Evolutionary conservation across 2,888 invertebrate species (phyloP), one percentile per base, ranked within the genome.

Genomic region (Alloplasta piceator): DNA sequence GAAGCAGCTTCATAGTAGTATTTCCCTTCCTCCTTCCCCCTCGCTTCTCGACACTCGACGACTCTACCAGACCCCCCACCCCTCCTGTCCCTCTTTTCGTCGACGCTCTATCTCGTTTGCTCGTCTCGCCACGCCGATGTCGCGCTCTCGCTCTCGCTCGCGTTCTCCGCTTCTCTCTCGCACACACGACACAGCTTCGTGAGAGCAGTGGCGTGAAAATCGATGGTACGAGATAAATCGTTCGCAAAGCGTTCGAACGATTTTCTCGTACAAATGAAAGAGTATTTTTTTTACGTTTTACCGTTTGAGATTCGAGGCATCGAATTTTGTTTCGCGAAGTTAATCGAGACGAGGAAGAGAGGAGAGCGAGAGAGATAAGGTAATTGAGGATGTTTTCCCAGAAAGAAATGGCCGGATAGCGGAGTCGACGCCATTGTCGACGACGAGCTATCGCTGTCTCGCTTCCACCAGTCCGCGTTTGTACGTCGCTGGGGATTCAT

Each of bases 1-100:
- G 85, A 85, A 83, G 83, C 85, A 83, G 77, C 80, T 82, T 75
- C 77, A 80, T 67, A 52, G 63, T 73, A 75, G 76, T 78, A 43
- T 63, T 39, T 58, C 55, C 78, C 78, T 73, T 63, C 56, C 61
- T 66, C 67, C 52, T 50, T 50, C 50, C 63, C 50, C 39, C 41
- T 60, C 55, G 46, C 39, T 39, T 43, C 76, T 39, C 76, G n/a
- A n/a, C n/a, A n/a, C n/a, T n/a, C n/a, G 60, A 68, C 63, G 38
- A 12, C 12, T 4, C 12, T 38, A 46, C 39, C 52, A 12, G 38
- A 10, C 41, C 46, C 78, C 72, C 64, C 66, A 52, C 36, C 66
- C 70, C 7, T 71, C 9, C 68, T 52, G 56, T 38, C 63, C 70
- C 61, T 71, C 66, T 26, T 55, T 9, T 5, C 6, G 36, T 67